These are phyloP conservation scores for Copsychus sechellarum DNA, from an alignment of 2,113 vertebrate genomes.

Conservation along the genomic window DNA sequence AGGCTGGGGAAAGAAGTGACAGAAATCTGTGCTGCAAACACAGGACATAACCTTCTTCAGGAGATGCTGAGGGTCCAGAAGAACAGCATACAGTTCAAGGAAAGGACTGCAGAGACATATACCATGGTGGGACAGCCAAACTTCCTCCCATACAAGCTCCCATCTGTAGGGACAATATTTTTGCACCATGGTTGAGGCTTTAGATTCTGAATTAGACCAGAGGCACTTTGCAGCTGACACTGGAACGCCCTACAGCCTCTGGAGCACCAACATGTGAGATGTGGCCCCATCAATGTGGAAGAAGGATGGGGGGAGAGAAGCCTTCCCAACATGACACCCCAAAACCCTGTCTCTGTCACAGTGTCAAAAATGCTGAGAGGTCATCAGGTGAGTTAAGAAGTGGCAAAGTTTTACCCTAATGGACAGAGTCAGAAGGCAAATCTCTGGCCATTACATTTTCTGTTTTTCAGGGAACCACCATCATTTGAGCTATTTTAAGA, in stretches of 20 bases:
- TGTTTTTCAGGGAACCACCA: slow-evolving; percentile 16
- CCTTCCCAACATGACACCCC: neutral
- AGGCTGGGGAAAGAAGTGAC: neutral
- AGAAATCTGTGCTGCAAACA: neutral
- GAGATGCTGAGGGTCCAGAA: neutral
- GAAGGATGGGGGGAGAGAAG: neutral
- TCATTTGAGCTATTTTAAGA: slow-evolving; percentile 35
- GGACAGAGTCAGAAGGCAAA: neutral
- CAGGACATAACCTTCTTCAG: neutral
- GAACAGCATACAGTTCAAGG: neutral
- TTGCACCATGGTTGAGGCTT: neutral
- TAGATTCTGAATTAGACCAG: neutral
- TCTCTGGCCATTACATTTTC: neutral
- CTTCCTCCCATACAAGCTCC: neutral
- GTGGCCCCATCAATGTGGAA: neutral
- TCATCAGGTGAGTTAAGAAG: neutral
- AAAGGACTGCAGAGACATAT: neutral
- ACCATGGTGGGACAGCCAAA: neutral
- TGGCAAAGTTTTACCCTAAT: neutral
- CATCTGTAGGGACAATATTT: neutral
- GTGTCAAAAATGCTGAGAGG: neutral
- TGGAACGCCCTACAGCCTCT: neutral
- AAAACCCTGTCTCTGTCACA: neutral
- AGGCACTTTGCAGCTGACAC: neutral
- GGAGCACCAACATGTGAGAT: neutral